Evolutionary conservation across 2,797 vertebrate species (phyloP), one percentile per base, ranked within the genome.

Genomic region (Bryconaethiops microstoma): DNA sequence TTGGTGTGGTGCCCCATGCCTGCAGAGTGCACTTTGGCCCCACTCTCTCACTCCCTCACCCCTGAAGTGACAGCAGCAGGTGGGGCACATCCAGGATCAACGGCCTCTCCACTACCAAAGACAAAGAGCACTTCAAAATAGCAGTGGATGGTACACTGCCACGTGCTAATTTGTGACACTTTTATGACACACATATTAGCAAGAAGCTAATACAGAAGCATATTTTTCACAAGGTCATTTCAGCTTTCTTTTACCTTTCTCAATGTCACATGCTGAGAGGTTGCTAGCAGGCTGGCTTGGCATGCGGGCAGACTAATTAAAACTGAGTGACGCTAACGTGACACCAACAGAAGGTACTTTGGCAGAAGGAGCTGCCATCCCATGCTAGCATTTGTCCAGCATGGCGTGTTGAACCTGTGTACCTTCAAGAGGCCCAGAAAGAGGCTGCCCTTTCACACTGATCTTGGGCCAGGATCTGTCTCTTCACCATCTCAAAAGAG

Each of bases 21-120:
- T 89, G 88, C 87, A 88, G 87, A 85, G 85, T 78, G 83, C 79
- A 85, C 80, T 82, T 87, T 85, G 87, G 77, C 87, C 75, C 77
- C 84, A 82, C 89, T 91, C 88, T 88, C 90, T 89, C 90, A 90
- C 80, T 59, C 83, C 88, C 84, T 80, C 86, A 87, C 82, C 86
- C 86, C 86, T 85, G 76, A 84, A 84, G 82, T 84, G 84, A 85
- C 55, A 7, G 54, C 59, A 74, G 45, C 35, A 74, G 69, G 73
- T 81, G 76, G 72, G 67, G 10, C 78, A n/a, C 13, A 62, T 72
- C 71, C 75, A 76, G 71, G 42, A 69, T 62, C 54, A 35, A 9
- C 69, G 9, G 39, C 19, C 16, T 42, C 29, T 29, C 17, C 48
- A 75, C 59, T 29, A 25, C 10, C 4, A 64, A 39, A 10, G 35